Percentiles rank a stretch among this genome's conserved stretches.
Conservation (phyloP, 2,797 vertebrate genomes). For the Poliocrania exsul region DNA sequence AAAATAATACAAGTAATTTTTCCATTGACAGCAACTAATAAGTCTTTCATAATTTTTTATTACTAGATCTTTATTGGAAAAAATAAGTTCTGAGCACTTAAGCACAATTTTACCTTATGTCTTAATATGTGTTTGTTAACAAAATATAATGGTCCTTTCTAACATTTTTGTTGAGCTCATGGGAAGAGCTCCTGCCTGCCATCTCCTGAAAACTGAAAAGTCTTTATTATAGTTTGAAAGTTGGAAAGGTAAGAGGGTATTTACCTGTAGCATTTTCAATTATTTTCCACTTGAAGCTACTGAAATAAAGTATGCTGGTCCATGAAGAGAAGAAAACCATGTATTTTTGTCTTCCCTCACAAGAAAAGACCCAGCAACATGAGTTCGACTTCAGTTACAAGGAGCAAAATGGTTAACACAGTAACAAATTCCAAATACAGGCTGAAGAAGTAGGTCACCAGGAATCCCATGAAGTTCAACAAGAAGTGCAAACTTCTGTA, state of each 20-base stretch:
- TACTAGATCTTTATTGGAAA: conserved; percentile 33
- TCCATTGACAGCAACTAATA: conserved; percentile 39
- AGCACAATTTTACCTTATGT: conserved; percentile 41
- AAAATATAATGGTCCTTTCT: conserved; percentile 26
- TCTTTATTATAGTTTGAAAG: neutral
- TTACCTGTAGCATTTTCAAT: neutral
- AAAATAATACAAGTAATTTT: conserved; percentile 48
- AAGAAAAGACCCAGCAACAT: neutral
- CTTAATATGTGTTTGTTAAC: conserved; percentile 46
- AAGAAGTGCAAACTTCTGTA: neutral
- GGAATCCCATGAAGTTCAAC: neutral
- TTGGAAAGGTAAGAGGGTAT: neutral
- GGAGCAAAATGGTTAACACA: neutral
- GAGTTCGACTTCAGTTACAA: neutral
- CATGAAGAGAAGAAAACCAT: neutral
- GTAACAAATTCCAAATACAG: neutral
- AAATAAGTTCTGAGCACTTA: conserved; percentile 34
- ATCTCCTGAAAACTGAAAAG: neutral
- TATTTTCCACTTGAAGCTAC: neutral
- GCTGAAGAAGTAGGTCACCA: neutral
- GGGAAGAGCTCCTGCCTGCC: neutral
- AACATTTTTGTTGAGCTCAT: neutral
- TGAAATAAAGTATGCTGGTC: neutral
- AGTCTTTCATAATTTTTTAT: conserved; percentile 53
- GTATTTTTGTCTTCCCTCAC: neutral